Percentiles rank a stretch among this genome's conserved stretches.
Conservation (phyloP, 2,888 invertebrate genomes). For the Octonoba sinensis region DNA sequence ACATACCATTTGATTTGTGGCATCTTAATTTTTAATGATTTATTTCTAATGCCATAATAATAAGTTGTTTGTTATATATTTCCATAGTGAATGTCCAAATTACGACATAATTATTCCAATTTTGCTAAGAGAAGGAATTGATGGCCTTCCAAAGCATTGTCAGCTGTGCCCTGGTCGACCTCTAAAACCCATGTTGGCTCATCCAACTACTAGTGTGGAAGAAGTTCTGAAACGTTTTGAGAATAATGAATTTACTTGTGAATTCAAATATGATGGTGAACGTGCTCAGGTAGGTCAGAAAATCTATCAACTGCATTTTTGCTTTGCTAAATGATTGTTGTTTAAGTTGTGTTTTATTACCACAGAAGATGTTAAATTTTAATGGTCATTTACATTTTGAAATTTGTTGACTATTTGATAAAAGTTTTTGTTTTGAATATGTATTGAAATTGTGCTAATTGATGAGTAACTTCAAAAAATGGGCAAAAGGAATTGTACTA, state of each 20-base stretch:
- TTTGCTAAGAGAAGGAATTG: constrained; percentile 82
- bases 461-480: no score
- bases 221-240: constrained; percentile 90
- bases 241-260: constrained; percentile 91
- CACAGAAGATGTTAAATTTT: background rate
- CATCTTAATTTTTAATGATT: no score
- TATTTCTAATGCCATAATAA: no score
- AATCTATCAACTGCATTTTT: background rate
- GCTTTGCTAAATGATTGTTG: background rate
- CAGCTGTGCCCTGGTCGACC: constrained; percentile 92
- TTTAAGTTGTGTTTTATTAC: background rate
- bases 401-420: no score
- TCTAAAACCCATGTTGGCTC: constrained; percentile 97
- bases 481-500: no score
- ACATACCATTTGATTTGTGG: no score
- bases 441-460: no score
- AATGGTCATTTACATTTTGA: no score
- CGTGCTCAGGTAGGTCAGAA: constrained; percentile 80
- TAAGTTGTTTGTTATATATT: no score
- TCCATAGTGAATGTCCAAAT: constrained; percentile 89
- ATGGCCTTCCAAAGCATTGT: constrained; percentile 82
- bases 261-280: constrained; percentile 99
- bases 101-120: constrained; percentile 87
- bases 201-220: constrained; percentile 93
- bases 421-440: no score